Evolutionary conservation across 1,140 invertebrate species (phyloP).

Genomic region (Octopus bimaculoides): DNA sequence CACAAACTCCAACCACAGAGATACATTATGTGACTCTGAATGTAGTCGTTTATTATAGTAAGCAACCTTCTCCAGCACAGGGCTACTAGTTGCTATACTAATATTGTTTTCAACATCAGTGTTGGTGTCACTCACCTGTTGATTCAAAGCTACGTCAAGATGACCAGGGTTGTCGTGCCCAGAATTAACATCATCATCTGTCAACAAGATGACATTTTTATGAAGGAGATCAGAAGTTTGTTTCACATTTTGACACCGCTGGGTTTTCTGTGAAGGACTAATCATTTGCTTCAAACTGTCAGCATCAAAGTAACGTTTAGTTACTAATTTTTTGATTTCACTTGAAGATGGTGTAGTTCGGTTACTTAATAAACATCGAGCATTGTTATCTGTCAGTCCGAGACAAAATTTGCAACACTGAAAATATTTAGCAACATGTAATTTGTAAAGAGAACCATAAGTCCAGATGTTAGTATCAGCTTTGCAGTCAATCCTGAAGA

Average conservation of each 20-base stretch:
- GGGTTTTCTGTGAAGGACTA: background rate
- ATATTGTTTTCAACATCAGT: conserved; percentile 4
- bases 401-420: conserved; percentile 25
- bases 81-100: conserved; percentile 16
- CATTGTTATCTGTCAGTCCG: conserved; percentile 18
- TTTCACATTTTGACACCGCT: conserved; percentile 6
- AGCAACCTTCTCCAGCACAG: conserved; percentile 38
- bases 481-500: conserved; percentile 50
- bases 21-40: conserved; percentile 51
- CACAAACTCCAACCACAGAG: conserved; percentile 60
- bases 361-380: conserved; percentile 15
- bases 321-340: conserved; percentile 16
- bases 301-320: conserved; percentile 38
- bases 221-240: conserved; percentile 20
- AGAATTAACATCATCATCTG: background rate
- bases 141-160: conserved; percentile 33
- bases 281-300: conserved; percentile 27
- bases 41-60: conserved; percentile 54
- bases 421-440: conserved; percentile 48
- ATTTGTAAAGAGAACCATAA: conserved; percentile 52
- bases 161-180: conserved; percentile 29
- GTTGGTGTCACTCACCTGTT: conserved; percentile 18
- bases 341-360: background rate
- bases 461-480: conserved; percentile 46
- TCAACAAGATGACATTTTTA: background rate